These are phyloP conservation scores for Lycocerus yunnanus DNA, from an alignment of 2,888 invertebrate species.

Conservation along the genomic window DNA sequence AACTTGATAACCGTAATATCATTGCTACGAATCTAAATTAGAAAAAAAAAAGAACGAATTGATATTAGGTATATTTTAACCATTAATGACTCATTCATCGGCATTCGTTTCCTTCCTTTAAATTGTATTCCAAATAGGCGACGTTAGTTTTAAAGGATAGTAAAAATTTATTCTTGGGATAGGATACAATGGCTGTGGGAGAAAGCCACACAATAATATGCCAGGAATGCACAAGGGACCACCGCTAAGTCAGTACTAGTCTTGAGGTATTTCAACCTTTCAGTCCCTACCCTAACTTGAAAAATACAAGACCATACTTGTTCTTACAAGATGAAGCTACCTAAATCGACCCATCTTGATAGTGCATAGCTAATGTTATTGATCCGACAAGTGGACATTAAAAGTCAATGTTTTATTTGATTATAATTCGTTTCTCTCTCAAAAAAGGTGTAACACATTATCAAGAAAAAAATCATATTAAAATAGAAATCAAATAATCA, in stretches of 20 bases:
- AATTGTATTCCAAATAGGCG: neutral
- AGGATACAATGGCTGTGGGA: slow-evolving; percentile 21
- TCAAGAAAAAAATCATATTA: neutral
- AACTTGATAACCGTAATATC: slow-evolving; percentile 5
- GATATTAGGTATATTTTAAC: neutral
- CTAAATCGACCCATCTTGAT: slow-evolving; percentile 22
- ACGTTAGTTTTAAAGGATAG: neutral
- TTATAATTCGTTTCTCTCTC: neutral
- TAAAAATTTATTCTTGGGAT: slow-evolving; percentile 3
- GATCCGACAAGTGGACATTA: slow-evolving; percentile 17
- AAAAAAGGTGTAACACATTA: neutral
- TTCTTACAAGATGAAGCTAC: slow-evolving; percentile 22
- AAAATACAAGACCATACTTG: slow-evolving; percentile 16
- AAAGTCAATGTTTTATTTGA: slow-evolving; percentile 5
- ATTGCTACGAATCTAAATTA: neutral
- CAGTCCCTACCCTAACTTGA: slow-evolving; percentile 15
- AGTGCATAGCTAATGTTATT: slow-evolving; percentile 19
- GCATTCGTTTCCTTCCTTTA: slow-evolving; percentile 1
- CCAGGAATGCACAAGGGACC: slow-evolving; percentile 29
- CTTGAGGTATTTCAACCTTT: slow-evolving; percentile 15
- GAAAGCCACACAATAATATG: slow-evolving; percentile 25
- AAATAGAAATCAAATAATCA: neutral
- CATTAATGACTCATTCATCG: neutral
- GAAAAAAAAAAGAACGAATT: neutral
- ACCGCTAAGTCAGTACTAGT: slow-evolving; percentile 22